These are phyloP conservation scores for Gobio gobio DNA, from an alignment of 2,113 vertebrate genomes.

Conservation along the genomic window DNA sequence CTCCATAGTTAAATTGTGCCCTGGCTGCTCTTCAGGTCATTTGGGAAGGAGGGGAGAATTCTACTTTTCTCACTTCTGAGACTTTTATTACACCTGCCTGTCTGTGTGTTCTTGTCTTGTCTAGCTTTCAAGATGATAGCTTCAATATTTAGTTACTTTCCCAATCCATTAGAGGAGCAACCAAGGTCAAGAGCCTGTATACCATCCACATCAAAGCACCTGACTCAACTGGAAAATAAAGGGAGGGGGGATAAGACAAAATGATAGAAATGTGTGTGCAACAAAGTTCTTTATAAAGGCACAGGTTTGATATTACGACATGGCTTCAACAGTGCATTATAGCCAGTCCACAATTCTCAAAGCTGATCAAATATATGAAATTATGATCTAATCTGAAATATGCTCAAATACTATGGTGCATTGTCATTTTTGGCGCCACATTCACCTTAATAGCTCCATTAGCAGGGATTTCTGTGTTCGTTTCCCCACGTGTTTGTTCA, in stretches of 20 bases:
- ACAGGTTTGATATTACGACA: background rate
- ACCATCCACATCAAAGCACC: background rate
- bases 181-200: slow-evolving; percentile 42
- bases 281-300: background rate
- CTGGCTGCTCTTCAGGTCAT: background rate
- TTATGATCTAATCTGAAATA: slow-evolving; percentile 1
- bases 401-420: background rate
- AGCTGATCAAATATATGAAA: background rate
- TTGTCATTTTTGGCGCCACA: background rate
- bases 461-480: background rate
- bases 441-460: background rate
- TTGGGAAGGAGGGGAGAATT: background rate
- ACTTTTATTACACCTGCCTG: slow-evolving; percentile 12
- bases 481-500: slow-evolving; percentile 49
- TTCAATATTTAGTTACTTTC: slow-evolving; percentile 37
- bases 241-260: too few relatives aligned
- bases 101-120: slow-evolving; percentile 11
- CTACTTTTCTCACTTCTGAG: slow-evolving; percentile 19
- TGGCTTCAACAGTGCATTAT: background rate
- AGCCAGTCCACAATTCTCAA: background rate
- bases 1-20: too few relatives aligned
- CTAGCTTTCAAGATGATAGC: slow-evolving; percentile 21
- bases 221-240: background rate
- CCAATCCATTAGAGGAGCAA: background rate
- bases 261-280: background rate